Evolutionary conservation across 2,113 vertebrate genomes (phyloP).

Genomic region (Poeciliopsis occidentalis): DNA sequence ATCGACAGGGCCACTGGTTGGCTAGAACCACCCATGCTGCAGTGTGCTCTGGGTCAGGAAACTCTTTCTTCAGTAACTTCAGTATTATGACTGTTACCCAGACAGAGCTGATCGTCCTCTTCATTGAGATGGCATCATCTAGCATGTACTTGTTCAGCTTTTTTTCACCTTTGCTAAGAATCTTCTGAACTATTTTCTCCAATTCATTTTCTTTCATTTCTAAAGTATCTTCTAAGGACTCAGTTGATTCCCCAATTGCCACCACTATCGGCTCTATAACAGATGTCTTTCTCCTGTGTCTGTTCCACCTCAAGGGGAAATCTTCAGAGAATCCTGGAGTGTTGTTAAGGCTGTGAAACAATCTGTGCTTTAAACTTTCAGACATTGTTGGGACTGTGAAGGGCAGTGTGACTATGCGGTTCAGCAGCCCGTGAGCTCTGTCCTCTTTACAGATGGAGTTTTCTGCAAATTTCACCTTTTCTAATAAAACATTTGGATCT

Average conservation of each 20-base stretch:
- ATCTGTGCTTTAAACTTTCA: slow-evolving; percentile 76
- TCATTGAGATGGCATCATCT: slow-evolving; percentile 83
- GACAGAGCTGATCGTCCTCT: slow-evolving; percentile 89
- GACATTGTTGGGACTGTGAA: slow-evolving; percentile 88
- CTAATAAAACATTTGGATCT: slow-evolving; percentile 88
- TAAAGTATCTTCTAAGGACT: slow-evolving; percentile 23
- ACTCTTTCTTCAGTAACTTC: slow-evolving; percentile 62
- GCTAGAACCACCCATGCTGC: slow-evolving; percentile 91
- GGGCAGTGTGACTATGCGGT: slow-evolving; percentile 88
- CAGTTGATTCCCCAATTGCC: slow-evolving; percentile 9
- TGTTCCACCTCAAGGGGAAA: neutral
- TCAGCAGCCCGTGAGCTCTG: slow-evolving; percentile 86
- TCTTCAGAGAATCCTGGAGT: slow-evolving; percentile 29
- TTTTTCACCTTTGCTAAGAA: slow-evolving; percentile 25
- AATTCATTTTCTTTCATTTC: slow-evolving; percentile 55
- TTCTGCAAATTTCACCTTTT: slow-evolving; percentile 87
- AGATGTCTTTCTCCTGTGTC: neutral
- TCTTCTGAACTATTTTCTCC: slow-evolving; percentile 44
- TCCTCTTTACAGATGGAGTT: slow-evolving; percentile 84
- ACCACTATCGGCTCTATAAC: slow-evolving; percentile 12
- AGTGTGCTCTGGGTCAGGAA: slow-evolving; percentile 64
- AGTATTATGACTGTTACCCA: slow-evolving; percentile 86
- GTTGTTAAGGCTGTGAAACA: slow-evolving; percentile 78
- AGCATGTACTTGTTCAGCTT: slow-evolving; percentile 79
- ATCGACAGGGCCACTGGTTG: slow-evolving; percentile 90